Evolutionary conservation across 2,888 invertebrate species (phyloP).

Genomic region (Catonia carolina): DNA sequence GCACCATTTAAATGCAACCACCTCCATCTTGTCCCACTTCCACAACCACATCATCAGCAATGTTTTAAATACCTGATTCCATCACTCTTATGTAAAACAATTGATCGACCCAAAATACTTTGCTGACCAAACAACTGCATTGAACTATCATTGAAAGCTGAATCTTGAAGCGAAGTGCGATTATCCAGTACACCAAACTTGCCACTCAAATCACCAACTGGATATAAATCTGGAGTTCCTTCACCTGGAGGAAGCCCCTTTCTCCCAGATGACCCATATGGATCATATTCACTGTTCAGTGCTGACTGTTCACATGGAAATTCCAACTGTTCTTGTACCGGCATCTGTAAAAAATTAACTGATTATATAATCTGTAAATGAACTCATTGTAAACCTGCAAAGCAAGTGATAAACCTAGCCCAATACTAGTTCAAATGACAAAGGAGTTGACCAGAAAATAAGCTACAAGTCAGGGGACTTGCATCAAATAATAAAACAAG

Average conservation of each 20-base stretch:
- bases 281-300: slow-evolving; percentile 82
- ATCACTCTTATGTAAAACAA: slow-evolving; percentile 70
- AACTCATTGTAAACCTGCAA: no score
- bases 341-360: slow-evolving; percentile 57
- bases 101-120: slow-evolving; percentile 78
- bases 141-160: slow-evolving; percentile 68
- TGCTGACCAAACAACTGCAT: slow-evolving; percentile 73
- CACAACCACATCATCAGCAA: no score
- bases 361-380: no score
- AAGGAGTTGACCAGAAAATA: no score
- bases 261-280: slow-evolving; percentile 45
- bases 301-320: slow-evolving; percentile 83
- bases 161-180: slow-evolving; percentile 44
- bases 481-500: no score
- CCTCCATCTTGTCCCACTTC: no score
- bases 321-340: slow-evolving; percentile 72
- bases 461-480: no score
- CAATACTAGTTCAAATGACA: no score
- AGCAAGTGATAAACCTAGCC: no score
- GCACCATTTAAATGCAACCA: no score
- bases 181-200: slow-evolving; percentile 76
- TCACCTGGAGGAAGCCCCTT: slow-evolving; percentile 1
- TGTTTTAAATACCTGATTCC: slow-evolving; percentile 16
- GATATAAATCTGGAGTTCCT: slow-evolving; percentile 80
- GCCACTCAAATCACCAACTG: slow-evolving; percentile 76